Conservation (phyloP, 2,888 invertebrate genomes). For the Camptogramma bilineatum region DNA sequence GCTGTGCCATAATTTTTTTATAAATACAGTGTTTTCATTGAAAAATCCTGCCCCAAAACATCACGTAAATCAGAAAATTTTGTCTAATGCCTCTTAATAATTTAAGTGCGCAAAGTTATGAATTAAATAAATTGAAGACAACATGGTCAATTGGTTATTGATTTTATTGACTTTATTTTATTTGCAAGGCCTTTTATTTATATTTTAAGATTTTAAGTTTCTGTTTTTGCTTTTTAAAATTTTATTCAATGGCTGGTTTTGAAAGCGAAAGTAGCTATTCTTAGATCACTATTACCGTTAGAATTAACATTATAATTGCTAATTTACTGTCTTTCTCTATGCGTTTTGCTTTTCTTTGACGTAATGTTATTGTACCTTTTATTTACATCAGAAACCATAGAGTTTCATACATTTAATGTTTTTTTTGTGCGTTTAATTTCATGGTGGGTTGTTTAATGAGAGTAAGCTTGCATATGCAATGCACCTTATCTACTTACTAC, state of each 20-base stretch:
- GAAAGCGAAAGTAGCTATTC: neutral
- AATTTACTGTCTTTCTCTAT: neutral
- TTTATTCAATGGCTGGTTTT: neutral
- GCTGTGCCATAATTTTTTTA: no score
- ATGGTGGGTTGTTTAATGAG: no score
- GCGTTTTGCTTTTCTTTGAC: neutral
- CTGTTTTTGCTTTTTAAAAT: neutral
- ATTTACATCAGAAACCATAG: no score
- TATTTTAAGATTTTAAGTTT: neutral
- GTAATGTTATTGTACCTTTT: neutral
- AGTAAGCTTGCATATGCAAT: no score
- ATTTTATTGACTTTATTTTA: neutral
- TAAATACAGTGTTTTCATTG: no score
- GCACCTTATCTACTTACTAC: no score
- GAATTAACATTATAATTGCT: neutral
- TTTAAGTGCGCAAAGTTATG: no score
- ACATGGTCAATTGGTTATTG: slow-evolving; percentile 5
- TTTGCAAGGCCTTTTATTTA: neutral
- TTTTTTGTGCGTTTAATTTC: no score
- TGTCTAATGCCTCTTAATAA: no score
- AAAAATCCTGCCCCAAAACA: no score
- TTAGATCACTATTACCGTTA: neutral
- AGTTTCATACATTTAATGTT: no score
- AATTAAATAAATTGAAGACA: slow-evolving; percentile 19
- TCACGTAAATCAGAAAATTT: no score